Percentiles rank a stretch among this genome's conserved stretches.
phyloP scores from a whole-genome alignment of 2,113 vertebrate genomes.

The Triplophysa siluroides region DNA sequence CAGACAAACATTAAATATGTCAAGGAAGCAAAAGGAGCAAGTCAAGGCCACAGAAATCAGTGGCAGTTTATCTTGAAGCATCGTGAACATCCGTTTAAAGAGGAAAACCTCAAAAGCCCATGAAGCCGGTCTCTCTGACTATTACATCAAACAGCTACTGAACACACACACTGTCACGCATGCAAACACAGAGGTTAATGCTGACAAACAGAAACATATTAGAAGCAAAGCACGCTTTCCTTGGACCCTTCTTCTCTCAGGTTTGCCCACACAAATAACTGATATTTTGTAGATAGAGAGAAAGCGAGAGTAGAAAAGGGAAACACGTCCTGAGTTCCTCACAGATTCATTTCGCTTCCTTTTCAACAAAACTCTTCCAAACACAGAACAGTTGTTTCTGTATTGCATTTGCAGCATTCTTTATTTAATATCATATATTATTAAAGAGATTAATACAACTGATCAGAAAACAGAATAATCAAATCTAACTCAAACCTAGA shows the following conservation, averaged over 20 bases:
- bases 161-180: conserved; percentile 23
- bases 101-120: conserved; percentile 54
- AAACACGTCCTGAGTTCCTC: background rate
- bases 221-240: background rate
- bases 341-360: conserved; percentile 17
- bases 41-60: conserved; percentile 11
- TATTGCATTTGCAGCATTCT: too few species aligned
- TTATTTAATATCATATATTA: too few species aligned
- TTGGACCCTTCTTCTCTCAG: background rate
- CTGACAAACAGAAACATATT: background rate
- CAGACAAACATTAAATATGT: conserved; percentile 18
- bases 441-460: background rate
- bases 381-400: background rate
- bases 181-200: conserved; percentile 19
- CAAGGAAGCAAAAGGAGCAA: conserved; percentile 36
- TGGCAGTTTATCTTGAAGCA: conserved; percentile 25
- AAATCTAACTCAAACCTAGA: background rate
- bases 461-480: background rate
- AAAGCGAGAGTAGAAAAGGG: conserved; percentile 20
- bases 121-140: conserved; percentile 1
- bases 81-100: conserved; percentile 46
- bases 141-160: conserved; percentile 17
- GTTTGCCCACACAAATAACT: background rate
- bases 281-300: background rate
- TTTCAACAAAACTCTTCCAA: background rate